Conservation (phyloP, 2,113 vertebrate genomes). For the Talpa occidentalis region DNA sequence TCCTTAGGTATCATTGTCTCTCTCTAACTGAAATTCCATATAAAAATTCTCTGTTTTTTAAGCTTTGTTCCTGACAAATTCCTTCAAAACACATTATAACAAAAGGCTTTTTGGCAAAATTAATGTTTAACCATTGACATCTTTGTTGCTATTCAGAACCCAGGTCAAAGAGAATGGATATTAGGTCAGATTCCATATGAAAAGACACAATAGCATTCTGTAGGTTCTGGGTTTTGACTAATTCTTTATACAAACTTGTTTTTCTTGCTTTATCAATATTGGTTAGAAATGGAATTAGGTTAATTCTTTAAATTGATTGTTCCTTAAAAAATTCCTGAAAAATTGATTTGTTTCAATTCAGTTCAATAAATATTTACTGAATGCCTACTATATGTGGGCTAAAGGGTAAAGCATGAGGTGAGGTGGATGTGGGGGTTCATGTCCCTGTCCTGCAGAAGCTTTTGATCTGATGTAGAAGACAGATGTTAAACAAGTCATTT, state of each 20-base stretch:
- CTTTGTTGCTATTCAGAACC: not conserved
- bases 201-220: not conserved
- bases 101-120: not conserved
- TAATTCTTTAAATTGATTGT: not conserved
- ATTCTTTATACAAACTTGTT: constrained; percentile 2
- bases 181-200: not conserved
- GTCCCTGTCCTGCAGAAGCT: not conserved
- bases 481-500: not conserved
- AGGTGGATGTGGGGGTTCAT: no score
- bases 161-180: not conserved
- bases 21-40: constrained; percentile 34
- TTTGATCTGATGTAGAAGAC: not conserved
- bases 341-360: not conserved
- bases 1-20: not conserved
- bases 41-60: not conserved
- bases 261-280: constrained; percentile 17
- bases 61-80: not conserved
- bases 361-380: not conserved
- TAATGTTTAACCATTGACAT: not conserved
- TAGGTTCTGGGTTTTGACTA: not conserved
- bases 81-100: not conserved
- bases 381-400: not conserved
- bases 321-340: not conserved
- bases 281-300: not conserved
- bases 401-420: no score